Base-by-base conservation (phyloP, 2,888 invertebrate genomes). In the Phyto melanocephala region DNA sequence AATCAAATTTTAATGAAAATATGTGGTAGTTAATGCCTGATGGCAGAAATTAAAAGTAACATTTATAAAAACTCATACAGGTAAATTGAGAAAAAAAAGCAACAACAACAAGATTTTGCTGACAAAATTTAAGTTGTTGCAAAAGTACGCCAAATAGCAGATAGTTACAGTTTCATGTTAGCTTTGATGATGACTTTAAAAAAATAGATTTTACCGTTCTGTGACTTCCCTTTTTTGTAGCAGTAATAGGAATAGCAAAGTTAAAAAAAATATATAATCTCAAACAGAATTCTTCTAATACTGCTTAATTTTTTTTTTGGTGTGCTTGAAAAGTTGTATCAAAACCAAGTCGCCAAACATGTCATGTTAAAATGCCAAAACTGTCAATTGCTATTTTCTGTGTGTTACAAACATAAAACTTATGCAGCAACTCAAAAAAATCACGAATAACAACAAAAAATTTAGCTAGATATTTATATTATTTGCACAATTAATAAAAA, bases 281-380 rank as follows among this genome's bases (percentile, higher is more conserved):
- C 22, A 13, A 28, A 40, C 5, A 65, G 63, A 42, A 63, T 63
- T 45, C 17, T 60, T 68, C 33, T 70, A 35, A 52, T 10, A 15
- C 15, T 52, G 15, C 17, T n/a, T 62, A 28, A 15, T 15, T 20
- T 54, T 63, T 42, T 62, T 52, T 67, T 47, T 28, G 28, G 37
- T 77, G 50, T 50, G 33, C n/a, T 42, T 60, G 24, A 56, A 77
- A 67, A 40, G 52, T 52, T 79, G 58, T 67, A 54, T 62, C 60
- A 47, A 82, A 71, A 79, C 65, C 80, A 60, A 80, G 84, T 80
- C 85, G 80, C 82, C 84, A 83, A 77, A 83, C 84, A 75, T 83
- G 85, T 84, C 85, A 84, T 84, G 85, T 85, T 63, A 67, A 75
- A 80, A 81, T 83, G 84, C 83, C 85, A 81, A 85, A 85, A 83